Base-by-base conservation (phyloP, 1,140 invertebrate genomes). In the Drosophila pseudoananassae region DNA sequence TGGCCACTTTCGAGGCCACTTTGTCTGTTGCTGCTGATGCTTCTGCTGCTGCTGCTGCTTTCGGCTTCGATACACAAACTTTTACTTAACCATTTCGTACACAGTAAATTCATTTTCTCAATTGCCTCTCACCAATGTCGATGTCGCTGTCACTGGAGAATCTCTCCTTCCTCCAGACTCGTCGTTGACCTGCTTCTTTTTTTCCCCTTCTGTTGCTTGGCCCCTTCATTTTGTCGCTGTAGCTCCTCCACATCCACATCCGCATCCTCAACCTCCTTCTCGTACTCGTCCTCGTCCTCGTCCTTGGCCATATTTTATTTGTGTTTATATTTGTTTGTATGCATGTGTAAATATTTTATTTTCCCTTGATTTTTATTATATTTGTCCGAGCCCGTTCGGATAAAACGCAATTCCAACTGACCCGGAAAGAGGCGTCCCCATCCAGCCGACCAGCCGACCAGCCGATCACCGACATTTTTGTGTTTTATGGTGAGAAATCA, bases 291-390 rank as follows among this genome's bases (percentile, higher is more conserved):
- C 60, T 6, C 43, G 29, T 20, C 9, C 14, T 73, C 55, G 47
- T 63, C 72, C 71, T 54, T 12, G 27, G 54, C 82, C 61, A 76
- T 88, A 88, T 89, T 74, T 88, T 79, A 88, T 88, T 89, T 89
- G 76, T 88, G 49, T 84, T 88, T 88, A 73, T 88, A 73, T 83
- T 88, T 79, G 70, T 88, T 68, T 87, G 71, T 76, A 52, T 70
- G 81, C 64, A 76, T 89, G 83, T 89, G 83, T 88, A 88, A 88
- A 89, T 88, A 88, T 88, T 89, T 83, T 73, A 89, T 87, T 88
- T 83, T 76, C 71, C 77, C 79, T 82, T 88, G 78, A 88, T 88
- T 87, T 88, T 87, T 88, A 87, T 87, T 82, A 87, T 87, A 76
- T 87, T 88, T 87, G 75, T 58, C 61, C 45, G 50, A 46, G 46